These are phyloP conservation scores for Aphelinus atriplicis DNA, from an alignment of 1,140 invertebrate genomes.

Conservation along the genomic window DNA sequence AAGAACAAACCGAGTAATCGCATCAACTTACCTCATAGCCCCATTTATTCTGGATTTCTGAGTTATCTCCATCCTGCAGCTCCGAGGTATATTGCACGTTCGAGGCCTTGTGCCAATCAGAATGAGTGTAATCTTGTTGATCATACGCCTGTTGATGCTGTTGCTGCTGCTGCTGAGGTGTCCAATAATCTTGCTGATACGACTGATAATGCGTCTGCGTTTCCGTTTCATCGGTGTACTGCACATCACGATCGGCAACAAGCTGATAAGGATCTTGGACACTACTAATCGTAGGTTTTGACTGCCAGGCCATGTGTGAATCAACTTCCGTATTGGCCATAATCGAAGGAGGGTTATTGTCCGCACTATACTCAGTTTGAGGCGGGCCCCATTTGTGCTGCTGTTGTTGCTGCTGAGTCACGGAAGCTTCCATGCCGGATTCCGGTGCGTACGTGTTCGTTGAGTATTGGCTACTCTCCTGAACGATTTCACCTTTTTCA, in stretches of 20 bases:
- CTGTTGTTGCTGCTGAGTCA: slow-evolving; percentile 36
- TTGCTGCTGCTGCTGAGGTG: slow-evolving; percentile 44
- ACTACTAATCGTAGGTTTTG: slow-evolving; percentile 48
- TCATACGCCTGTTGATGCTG: slow-evolving; percentile 57
- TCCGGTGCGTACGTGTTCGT: background rate
- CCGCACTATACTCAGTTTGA: slow-evolving; percentile 50
- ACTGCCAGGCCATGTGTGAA: slow-evolving; percentile 54
- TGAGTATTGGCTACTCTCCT: slow-evolving; percentile 39
- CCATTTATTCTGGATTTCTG: slow-evolving; percentile 56
- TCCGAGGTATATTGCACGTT: slow-evolving; percentile 44
- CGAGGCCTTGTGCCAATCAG: slow-evolving; percentile 55
- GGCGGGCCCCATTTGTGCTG: slow-evolving; percentile 48
- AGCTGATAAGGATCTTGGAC: slow-evolving; percentile 49
- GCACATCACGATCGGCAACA: slow-evolving; percentile 37
- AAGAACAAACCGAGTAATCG: background rate
- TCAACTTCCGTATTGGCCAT: slow-evolving; percentile 51
- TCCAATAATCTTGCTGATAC: slow-evolving; percentile 57
- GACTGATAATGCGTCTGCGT: slow-evolving; percentile 44
- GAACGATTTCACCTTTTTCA: slow-evolving; percentile 54
- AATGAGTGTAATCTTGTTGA: slow-evolving; percentile 49
- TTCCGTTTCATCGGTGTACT: slow-evolving; percentile 51
- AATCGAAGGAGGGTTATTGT: slow-evolving; percentile 46
- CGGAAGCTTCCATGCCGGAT: slow-evolving; percentile 12
- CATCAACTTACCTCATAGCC: slow-evolving; percentile 58
- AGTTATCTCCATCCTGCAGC: slow-evolving; percentile 50